Evolutionary conservation across 2,797 vertebrate genomes (phyloP).

Genomic region (Enteromius mattozi): DNA sequence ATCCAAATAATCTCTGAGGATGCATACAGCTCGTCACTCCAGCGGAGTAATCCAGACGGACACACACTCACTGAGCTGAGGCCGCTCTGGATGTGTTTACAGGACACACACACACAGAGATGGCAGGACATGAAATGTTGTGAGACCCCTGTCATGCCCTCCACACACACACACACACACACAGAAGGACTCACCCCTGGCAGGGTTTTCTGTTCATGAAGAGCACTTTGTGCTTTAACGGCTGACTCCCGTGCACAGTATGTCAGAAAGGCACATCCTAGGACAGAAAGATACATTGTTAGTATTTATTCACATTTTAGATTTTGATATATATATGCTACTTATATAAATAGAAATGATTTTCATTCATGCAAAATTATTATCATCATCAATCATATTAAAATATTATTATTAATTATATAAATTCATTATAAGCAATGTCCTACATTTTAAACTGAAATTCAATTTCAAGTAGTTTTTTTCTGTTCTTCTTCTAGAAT

Average conservation of each 20-base stretch:
- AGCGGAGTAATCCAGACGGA: slow-evolving; percentile 21
- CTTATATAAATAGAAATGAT: not conserved
- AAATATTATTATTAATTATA: not conserved
- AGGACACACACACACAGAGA: slow-evolving; percentile 21
- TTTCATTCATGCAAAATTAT: not conserved
- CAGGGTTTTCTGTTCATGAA: slow-evolving; percentile 92
- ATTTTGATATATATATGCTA: not conserved
- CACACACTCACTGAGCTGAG: slow-evolving; percentile 2
- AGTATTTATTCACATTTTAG: not conserved
- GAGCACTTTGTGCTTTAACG: slow-evolving; percentile 90
- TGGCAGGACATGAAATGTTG: slow-evolving; percentile 14
- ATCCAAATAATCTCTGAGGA: not conserved
- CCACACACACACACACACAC: not conserved
- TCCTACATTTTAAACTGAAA: not conserved
- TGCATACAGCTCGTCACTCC: not conserved
- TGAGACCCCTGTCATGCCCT: not conserved
- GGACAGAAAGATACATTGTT: slow-evolving; percentile 42
- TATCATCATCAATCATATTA: not conserved
- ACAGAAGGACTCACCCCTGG: slow-evolving; percentile 84
- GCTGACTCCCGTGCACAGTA: slow-evolving; percentile 91
- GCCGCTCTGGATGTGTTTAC: not conserved
- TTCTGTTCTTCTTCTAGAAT: not conserved
- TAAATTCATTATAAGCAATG: not conserved
- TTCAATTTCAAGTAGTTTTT: not conserved
- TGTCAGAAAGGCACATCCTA: slow-evolving; percentile 82